These are phyloP conservation scores for Microtus pennsylvanicus DNA, from an alignment of 2,113 vertebrate genomes.

Conservation along the genomic window DNA sequence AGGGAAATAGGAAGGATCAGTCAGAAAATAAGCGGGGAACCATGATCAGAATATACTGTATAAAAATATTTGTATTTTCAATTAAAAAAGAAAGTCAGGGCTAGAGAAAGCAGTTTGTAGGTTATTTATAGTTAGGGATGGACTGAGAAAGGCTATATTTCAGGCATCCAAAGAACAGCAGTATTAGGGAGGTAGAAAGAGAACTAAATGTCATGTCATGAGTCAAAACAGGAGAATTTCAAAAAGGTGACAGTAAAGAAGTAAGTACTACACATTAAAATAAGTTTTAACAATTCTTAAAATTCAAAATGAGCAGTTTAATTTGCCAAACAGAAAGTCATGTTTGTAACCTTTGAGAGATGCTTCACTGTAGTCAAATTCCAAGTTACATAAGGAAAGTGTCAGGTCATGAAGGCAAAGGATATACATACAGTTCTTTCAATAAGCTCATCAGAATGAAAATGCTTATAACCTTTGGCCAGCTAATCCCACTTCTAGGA, in stretches of 20 bases:
- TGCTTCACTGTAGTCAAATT: constrained; percentile 55
- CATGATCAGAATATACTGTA: neutral
- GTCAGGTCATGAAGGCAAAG: neutral
- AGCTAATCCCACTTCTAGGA: constrained; percentile 5
- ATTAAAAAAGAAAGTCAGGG: neutral
- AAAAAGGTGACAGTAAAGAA: constrained; percentile 38
- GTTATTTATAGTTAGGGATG: constrained; percentile 25
- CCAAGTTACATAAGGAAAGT: constrained; percentile 27
- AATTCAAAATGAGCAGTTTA: neutral
- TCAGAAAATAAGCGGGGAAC: neutral
- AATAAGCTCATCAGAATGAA: constrained; percentile 45
- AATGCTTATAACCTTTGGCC: constrained; percentile 28
- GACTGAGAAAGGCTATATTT: constrained; percentile 6
- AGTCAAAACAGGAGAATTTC: constrained; percentile 18
- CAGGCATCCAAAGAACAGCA: constrained; percentile 7
- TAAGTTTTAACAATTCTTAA: constrained; percentile 44
- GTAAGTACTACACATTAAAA: neutral
- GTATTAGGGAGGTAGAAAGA: constrained; percentile 22
- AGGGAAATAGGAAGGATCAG: neutral
- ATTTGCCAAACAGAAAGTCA: constrained; percentile 54
- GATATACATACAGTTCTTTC: neutral
- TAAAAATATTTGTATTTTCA: neutral
- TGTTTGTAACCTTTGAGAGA: neutral
- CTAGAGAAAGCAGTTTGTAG: neutral
- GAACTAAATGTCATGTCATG: constrained; percentile 22